These are phyloP conservation scores for Scotopteryx bipunctaria DNA, from an alignment of 2,888 invertebrate genomes.

Conservation along the genomic window DNA sequence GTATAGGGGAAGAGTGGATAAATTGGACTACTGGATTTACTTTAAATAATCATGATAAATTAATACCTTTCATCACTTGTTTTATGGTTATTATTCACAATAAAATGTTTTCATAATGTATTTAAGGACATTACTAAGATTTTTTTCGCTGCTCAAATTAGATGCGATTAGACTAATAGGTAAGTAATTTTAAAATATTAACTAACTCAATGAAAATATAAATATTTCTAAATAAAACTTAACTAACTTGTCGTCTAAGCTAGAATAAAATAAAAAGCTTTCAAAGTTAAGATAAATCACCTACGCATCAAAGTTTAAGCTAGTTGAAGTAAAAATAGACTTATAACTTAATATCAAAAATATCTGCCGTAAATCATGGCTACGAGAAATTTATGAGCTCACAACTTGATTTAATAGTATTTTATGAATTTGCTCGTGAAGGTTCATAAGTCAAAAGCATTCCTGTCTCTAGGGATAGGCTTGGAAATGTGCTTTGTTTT, in stretches of 20 bases:
- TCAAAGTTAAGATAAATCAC: neutral
- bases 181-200: too few species aligned
- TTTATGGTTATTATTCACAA: too few species aligned
- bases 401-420: constrained; percentile 25
- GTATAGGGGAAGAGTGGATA: too few species aligned
- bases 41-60: too few species aligned
- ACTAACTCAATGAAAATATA: too few species aligned
- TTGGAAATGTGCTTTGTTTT: constrained; percentile 8
- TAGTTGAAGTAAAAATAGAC: constrained; percentile 11
- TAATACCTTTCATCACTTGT: too few species aligned
- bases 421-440: constrained; percentile 28
- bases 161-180: too few species aligned
- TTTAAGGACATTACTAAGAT: too few species aligned
- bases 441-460: constrained; percentile 32
- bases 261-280: constrained; percentile 1
- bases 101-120: too few species aligned
- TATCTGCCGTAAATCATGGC: constrained; percentile 33
- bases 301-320: neutral
- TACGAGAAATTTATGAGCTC: constrained; percentile 35
- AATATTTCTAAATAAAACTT: too few species aligned
- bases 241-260: neutral
- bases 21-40: too few species aligned
- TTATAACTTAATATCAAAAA: constrained; percentile 23
- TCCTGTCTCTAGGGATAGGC: constrained; percentile 19
- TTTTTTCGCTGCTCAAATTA: too few species aligned